phyloP scores from a whole-genome alignment of 1,140 invertebrate species.

The Amphibalanus amphitrite region DNA sequence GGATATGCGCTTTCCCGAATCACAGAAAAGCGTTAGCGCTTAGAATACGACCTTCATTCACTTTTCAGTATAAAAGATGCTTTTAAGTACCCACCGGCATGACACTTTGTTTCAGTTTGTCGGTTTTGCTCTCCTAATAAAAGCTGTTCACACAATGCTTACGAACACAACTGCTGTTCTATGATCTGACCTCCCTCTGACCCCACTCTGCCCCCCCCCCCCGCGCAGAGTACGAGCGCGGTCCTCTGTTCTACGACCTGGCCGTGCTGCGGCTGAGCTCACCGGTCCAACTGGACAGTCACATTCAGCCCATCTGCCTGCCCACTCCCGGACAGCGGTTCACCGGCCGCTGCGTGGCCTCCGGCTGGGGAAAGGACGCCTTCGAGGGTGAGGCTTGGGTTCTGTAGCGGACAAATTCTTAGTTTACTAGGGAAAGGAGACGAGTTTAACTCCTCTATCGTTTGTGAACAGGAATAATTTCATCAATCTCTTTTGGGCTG shows the following conservation, averaged over 20 bases:
- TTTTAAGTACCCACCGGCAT: background rate
- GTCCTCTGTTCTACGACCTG: slow-evolving; percentile 22
- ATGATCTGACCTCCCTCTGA: background rate
- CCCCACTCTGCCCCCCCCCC: slow-evolving; percentile 17
- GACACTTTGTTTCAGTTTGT: background rate
- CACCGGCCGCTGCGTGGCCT: slow-evolving; percentile 59
- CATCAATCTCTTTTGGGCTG: too few species aligned
- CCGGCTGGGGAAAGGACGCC: slow-evolving; percentile 86
- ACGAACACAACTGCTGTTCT: slow-evolving; percentile 18
- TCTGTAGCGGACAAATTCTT: too few species aligned
- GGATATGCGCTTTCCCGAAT: too few species aligned
- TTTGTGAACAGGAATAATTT: too few species aligned
- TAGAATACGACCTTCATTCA: too few species aligned
- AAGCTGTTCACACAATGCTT: too few species aligned
- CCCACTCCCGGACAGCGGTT: slow-evolving; percentile 10
- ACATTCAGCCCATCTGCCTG: slow-evolving; percentile 23
- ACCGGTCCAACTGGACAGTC: slow-evolving; percentile 19
- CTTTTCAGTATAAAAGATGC: slow-evolving; percentile 5
- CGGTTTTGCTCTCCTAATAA: background rate
- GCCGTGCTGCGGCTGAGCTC: slow-evolving; percentile 19
- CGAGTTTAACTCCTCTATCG: too few species aligned
- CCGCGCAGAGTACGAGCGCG: slow-evolving; percentile 19
- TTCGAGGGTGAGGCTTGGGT: slow-evolving; percentile 48
- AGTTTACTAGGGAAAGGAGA: too few species aligned
- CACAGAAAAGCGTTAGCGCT: too few species aligned